Evolutionary conservation across 2,888 invertebrate species (phyloP), one percentile per base, ranked within the genome.

Genomic region (Quadriops clusia): DNA sequence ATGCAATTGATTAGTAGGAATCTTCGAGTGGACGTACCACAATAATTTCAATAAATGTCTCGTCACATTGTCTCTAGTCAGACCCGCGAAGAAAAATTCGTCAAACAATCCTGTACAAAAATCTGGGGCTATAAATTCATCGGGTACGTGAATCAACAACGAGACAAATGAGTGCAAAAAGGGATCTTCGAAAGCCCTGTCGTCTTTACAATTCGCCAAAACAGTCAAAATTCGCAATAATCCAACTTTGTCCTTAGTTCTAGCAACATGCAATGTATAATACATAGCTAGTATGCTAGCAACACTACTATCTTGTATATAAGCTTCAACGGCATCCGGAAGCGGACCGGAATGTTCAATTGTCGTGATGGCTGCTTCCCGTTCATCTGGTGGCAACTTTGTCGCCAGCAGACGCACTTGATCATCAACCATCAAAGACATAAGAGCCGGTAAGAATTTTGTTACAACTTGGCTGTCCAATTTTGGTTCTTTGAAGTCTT

Each of bases 71-170:
- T 94, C 93, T 39, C 84, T 74, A 2, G 80, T 75, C 10, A 93
- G 65, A 1, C 86, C 86, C 33, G 90, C 89, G 59, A 91, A 81
- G 50, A 95, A 83, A 58, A 94, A 94, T 57, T 93, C 91, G 60
- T 94, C 93, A 63, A 95, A 93, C 23, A 95, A 73, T 2, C 87
- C 86, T 3, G 90, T 90, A 60, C 91, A 93, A 55, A 94, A 93
- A 45, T 93, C 91, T 61, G 93, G 90, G 0, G 85, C 82, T 42
- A 83, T 71, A 53, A 95, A 94, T 59, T 93, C 93, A 42, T 95
- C 94, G 3, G 80, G 76, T 68, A 93, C 78, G 36, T 84, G 82
- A 43, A 91, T 81, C 5, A 95, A 65, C 24, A 85, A 60, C 1
- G 86, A 81, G 11, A 78, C 71, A 47, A 95, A 64, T 8, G 89